Base-by-base conservation (phyloP, 2,113 vertebrate species). In the Sapajus apella region DNA sequence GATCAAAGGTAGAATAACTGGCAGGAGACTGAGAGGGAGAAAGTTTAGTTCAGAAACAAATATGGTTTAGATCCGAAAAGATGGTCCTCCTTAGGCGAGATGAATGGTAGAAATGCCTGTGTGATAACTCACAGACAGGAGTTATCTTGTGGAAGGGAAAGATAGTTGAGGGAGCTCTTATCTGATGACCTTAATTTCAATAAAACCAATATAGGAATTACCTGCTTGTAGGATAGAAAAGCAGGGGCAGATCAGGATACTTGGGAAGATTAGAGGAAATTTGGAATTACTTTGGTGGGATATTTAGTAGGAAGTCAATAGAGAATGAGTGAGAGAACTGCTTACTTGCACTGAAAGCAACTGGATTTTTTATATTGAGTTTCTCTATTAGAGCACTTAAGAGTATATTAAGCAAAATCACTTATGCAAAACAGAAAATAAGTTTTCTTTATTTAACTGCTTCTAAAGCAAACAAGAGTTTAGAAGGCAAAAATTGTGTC, bases 401-500 rank as follows among this genome's bases (percentile, higher is more conserved):
- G 73, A 32, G 90, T 89, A 64, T 94, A 89, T 92, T 89, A 91
- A 85, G 95, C 66, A 89, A 86, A 95, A 88, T 30, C 16, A 25
- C 73, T 72, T 91, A n/a, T 21, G 56, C 21, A 58, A 47, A 88
- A 47, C 6, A 75, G 45, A 96, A 85, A 70, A 82, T 52, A 43
- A 89, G 18, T 37, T 87, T 80, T 93, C 40, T 84, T 79, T 83
- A 82, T 68, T 75, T 91, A 90, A 66, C 37, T 52, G 43, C 23
- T 93, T 87, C 43, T 89, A 75, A 94, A 73, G 66, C 14, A 79
- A 58, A 58, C 45, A 50, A 91, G 17, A 27, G 25, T 17, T 25
- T 77, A 79, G 23, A 76, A n/a, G 17, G 16, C 25, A 86, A 45
- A 10, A 81, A 72, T 10, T 75, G 3, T 58, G n/a, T 77, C 43